Conservation (phyloP, 2,797 vertebrate genomes). For the Sparus aurata region DNA sequence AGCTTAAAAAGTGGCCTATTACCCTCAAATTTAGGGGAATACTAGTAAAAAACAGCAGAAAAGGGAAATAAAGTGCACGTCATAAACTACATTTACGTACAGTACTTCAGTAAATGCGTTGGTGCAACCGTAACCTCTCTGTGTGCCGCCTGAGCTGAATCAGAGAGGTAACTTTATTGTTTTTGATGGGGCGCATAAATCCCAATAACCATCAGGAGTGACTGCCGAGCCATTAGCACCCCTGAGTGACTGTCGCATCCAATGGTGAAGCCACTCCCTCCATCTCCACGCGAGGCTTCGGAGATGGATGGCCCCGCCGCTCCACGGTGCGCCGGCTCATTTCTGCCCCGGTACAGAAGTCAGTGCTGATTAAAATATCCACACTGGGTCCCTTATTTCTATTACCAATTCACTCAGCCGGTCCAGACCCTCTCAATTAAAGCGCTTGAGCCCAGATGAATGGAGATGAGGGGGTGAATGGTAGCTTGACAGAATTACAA, state of each 20-base stretch:
- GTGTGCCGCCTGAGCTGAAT: slow-evolving; percentile 3
- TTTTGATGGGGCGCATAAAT: slow-evolving; percentile 73
- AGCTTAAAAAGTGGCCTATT: too few species aligned
- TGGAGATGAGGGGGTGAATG: slow-evolving; percentile 73
- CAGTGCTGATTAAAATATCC: slow-evolving; percentile 88
- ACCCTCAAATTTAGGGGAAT: not conserved
- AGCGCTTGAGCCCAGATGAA: slow-evolving; percentile 73
- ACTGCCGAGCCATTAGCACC: slow-evolving; percentile 60
- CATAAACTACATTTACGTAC: too few species aligned
- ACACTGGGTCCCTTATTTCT: slow-evolving; percentile 81
- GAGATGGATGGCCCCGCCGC: slow-evolving; percentile 75
- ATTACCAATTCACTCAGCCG: slow-evolving; percentile 82
- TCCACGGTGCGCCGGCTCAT: slow-evolving; percentile 65
- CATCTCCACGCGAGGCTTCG: slow-evolving; percentile 68
- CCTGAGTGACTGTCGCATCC: slow-evolving; percentile 74
- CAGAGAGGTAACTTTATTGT: slow-evolving; percentile 65
- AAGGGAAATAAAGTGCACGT: not conserved
- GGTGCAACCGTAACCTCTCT: not conserved
- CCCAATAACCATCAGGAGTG: slow-evolving; percentile 67
- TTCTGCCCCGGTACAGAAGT: slow-evolving; percentile 79
- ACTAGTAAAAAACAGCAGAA: not conserved
- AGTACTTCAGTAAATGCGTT: not conserved
- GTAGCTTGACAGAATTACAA: slow-evolving; percentile 81
- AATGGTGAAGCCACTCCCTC: slow-evolving; percentile 61
- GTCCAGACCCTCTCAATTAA: slow-evolving; percentile 83